These are phyloP conservation scores for Helicolenus hilgendorfi DNA, from an alignment of 2,797 vertebrate species.

Conservation along the genomic window DNA sequence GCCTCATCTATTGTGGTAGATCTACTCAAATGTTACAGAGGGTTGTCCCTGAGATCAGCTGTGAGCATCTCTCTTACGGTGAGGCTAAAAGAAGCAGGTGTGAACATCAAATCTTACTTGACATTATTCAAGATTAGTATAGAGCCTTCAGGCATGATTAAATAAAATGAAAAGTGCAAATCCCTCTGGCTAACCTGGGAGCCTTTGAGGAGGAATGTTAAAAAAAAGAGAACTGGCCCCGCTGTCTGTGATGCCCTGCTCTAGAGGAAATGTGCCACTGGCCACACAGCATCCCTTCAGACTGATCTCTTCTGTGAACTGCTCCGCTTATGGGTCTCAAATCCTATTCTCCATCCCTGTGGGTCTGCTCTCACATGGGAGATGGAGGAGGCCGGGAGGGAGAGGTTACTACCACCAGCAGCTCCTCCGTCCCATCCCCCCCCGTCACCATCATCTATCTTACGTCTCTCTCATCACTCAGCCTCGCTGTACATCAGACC, in stretches of 20 bases:
- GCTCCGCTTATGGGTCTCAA: slow-evolving; percentile 9
- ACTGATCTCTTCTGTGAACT: slow-evolving; percentile 4
- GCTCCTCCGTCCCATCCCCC: neutral
- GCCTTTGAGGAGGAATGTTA: neutral
- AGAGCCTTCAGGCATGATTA: slow-evolving; percentile 31
- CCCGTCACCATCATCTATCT: slow-evolving; percentile 35
- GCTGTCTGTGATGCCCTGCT: neutral
- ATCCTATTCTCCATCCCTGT: slow-evolving; percentile 5
- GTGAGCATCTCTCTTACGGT: neutral
- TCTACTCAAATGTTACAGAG: neutral
- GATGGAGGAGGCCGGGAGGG: slow-evolving; percentile 11
- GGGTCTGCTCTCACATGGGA: slow-evolving; percentile 16
- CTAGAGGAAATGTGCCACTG: slow-evolving; percentile 13
- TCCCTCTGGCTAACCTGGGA: neutral
- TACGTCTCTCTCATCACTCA: slow-evolving; percentile 22
- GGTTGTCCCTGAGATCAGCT: slow-evolving; percentile 8
- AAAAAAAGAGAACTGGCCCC: neutral
- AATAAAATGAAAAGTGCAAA: slow-evolving; percentile 41
- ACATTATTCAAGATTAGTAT: slow-evolving; percentile 36
- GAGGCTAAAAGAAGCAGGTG: slow-evolving; percentile 9
- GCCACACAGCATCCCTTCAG: neutral
- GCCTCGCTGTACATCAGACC: slow-evolving; percentile 30
- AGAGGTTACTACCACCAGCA: slow-evolving; percentile 14
- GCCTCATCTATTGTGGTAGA: neutral
- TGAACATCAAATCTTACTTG: slow-evolving; percentile 38